Evolutionary conservation across 2,113 vertebrate genomes (phyloP).

Genomic region (Grantiella picta): DNA sequence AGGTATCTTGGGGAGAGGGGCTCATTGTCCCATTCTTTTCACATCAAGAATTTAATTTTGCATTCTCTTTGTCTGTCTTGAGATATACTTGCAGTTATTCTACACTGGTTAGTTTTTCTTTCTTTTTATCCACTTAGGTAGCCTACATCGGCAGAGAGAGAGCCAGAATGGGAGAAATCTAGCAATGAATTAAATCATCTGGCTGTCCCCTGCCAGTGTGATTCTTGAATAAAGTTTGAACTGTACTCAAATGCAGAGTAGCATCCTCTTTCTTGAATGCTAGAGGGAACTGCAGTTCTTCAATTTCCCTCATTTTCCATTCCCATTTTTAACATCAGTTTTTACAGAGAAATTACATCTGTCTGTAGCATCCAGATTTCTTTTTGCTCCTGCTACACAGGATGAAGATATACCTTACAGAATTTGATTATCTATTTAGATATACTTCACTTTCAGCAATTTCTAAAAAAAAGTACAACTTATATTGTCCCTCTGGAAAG

Average conservation of each 20-base stretch:
- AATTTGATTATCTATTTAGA: background rate
- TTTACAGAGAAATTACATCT: background rate
- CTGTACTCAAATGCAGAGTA: background rate
- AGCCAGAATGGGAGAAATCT: conserved; percentile 16
- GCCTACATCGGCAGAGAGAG: background rate
- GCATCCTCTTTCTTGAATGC: background rate
- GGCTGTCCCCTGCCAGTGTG: background rate
- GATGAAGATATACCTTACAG: background rate
- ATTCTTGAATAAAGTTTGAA: conserved; percentile 45
- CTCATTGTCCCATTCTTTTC: conserved; percentile 73
- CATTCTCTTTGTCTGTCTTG: conserved; percentile 73
- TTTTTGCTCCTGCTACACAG: background rate
- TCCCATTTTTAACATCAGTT: background rate
- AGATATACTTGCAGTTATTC: conserved; percentile 55
- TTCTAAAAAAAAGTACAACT: background rate
- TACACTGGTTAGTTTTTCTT: conserved; percentile 28
- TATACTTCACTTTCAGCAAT: background rate
- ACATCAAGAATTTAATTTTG: conserved; percentile 77
- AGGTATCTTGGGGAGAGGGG: conserved; percentile 68
- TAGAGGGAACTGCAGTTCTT: background rate
- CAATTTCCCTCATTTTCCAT: background rate
- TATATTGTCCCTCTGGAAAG: background rate
- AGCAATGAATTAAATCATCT: background rate
- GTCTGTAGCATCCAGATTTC: background rate
- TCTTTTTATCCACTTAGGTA: conserved; percentile 6